phyloP scores from a whole-genome alignment of 2,888 invertebrate species.

The Dorcus hopei region DNA sequence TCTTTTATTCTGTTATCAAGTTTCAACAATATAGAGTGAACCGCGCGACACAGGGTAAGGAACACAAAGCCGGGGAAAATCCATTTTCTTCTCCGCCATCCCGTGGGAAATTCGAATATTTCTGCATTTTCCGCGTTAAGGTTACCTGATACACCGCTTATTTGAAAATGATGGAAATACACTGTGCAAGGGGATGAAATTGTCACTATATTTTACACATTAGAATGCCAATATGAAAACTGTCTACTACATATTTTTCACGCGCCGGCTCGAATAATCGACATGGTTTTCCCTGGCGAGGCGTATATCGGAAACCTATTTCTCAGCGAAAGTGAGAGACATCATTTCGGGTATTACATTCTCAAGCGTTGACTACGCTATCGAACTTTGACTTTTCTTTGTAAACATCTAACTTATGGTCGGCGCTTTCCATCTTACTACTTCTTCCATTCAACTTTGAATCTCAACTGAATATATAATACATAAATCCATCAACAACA shows the following conservation, averaged over 20 bases:
- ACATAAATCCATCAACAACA: no score
- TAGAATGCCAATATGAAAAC: conserved; percentile 43
- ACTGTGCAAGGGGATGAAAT: conserved; percentile 41
- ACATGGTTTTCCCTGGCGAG: conserved; percentile 32
- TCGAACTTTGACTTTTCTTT: no score
- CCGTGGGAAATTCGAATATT: conserved; percentile 47
- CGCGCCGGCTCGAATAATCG: conserved; percentile 36
- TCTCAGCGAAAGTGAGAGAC: conserved; percentile 30
- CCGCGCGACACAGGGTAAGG: conserved; percentile 16
- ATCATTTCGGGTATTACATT: conserved; percentile 26
- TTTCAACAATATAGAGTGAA: conserved; percentile 10
- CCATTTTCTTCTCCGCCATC: conserved; percentile 38
- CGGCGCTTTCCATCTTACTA: no score
- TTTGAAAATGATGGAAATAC: conserved; percentile 42
- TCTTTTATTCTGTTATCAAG: conserved; percentile 7
- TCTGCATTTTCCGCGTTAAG: conserved; percentile 38
- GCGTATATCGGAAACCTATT: conserved; percentile 33
- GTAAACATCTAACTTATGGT: no score
- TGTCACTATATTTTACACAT: conserved; percentile 45
- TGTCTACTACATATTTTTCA: conserved; percentile 36
- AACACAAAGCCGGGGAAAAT: conserved; percentile 37
- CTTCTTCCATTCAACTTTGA: no score
- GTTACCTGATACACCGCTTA: conserved; percentile 42
- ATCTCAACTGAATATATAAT: no score
- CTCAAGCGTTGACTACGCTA: not conserved